Percentiles rank a stretch among this genome's conserved stretches.
phyloP scores from a whole-genome alignment of 37 sponge, comb jelly and placozoan species.

The Beroe forskalii region DNA sequence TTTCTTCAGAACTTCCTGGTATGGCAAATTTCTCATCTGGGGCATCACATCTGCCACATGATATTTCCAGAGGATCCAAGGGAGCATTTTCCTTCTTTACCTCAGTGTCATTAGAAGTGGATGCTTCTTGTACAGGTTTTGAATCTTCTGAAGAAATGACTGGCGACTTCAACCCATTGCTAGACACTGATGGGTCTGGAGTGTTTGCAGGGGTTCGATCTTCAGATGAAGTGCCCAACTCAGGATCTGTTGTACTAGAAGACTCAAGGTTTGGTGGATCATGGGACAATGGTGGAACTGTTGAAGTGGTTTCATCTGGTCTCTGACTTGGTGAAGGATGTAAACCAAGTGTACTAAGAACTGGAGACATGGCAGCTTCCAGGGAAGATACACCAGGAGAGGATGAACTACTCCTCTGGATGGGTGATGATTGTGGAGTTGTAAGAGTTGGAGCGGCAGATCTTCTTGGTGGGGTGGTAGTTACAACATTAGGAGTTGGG shows the following conservation, averaged over 20 bases:
- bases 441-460: not conserved
- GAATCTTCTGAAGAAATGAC: no score
- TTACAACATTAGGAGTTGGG: not conserved
- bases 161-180: not conserved
- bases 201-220: not conserved
- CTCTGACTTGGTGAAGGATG: not conserved
- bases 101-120: not conserved
- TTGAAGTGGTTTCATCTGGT: not conserved
- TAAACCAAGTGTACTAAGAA: constrained; percentile 4
- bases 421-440: not conserved
- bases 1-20: not conserved
- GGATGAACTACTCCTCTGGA: not conserved
- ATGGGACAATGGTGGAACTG: not conserved
- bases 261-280: not conserved
- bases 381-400: not conserved
- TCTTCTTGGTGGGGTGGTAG: not conserved
- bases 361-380: not conserved
- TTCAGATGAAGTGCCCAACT: not conserved
- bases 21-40: not conserved
- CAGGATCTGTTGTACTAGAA: not conserved
- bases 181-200: no score
- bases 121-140: not conserved
- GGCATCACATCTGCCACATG: not conserved
- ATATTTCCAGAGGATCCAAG: not conserved
- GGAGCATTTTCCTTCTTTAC: not conserved